Conservation (phyloP, 2,797 vertebrate species). For the Chelon labrosus region DNA sequence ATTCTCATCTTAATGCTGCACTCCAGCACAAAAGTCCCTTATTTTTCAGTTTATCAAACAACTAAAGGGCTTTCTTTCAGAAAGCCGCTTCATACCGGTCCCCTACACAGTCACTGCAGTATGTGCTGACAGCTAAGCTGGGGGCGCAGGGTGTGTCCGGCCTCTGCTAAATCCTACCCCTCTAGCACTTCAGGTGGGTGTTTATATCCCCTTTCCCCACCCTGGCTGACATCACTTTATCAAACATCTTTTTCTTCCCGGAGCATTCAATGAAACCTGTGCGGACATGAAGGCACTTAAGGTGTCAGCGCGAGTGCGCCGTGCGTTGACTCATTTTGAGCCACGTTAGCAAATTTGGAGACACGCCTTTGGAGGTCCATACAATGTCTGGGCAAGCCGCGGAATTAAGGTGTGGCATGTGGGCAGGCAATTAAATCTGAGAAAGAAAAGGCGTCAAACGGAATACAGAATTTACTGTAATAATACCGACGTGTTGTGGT, state of each 20-base stretch:
- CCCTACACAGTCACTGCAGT: neutral
- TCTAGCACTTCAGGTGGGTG: constrained; percentile 13
- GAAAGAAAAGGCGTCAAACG: constrained; percentile 27
- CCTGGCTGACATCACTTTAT: constrained; percentile 49
- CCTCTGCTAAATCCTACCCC: constrained; percentile 25
- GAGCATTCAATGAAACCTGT: constrained; percentile 52
- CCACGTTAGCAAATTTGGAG: constrained; percentile 71
- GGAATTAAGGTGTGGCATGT: constrained; percentile 82
- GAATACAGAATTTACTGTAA: constrained; percentile 13
- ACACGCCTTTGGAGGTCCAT: constrained; percentile 77
- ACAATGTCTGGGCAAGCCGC: constrained; percentile 80
- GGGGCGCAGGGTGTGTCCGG: constrained; percentile 43
- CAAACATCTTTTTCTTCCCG: constrained; percentile 27
- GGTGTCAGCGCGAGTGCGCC: constrained; percentile 47
- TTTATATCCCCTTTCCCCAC: constrained; percentile 31
- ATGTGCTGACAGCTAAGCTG: constrained; percentile 33
- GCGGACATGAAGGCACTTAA: constrained; percentile 66
- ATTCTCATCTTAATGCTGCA: neutral
- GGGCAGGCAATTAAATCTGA: constrained; percentile 45
- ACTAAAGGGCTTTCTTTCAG: constrained; percentile 3
- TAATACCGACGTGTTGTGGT: neutral
- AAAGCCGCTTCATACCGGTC: neutral
- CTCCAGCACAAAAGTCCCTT: neutral
- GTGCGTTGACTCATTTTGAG: constrained; percentile 65
- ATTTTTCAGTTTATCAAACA: neutral